phyloP scores from a whole-genome alignment of 1,140 invertebrate species.

The Leguminivora glycinivorella region DNA sequence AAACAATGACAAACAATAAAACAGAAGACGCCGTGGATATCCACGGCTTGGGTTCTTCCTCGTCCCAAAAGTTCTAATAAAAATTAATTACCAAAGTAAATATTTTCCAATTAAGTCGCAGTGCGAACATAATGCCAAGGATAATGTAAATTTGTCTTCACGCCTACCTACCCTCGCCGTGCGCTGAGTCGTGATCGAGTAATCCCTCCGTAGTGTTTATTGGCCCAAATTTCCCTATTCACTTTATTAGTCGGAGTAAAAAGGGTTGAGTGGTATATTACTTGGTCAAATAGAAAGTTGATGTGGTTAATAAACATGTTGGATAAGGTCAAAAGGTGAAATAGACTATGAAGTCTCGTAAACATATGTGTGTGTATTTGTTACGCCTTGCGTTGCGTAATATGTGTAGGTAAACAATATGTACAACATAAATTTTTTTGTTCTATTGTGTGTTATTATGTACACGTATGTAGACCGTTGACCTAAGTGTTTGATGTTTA shows the following conservation, averaged over 20 bases:
- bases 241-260: conserved; percentile 4
- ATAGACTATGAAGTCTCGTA: background rate
- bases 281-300: background rate
- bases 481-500: no score
- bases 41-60: no score
- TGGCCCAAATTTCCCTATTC: conserved; percentile 14
- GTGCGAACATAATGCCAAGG: background rate
- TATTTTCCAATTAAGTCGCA: background rate
- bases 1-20: no score
- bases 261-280: background rate
- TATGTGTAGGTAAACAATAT: no score
- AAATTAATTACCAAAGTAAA: background rate
- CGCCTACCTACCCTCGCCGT: background rate
- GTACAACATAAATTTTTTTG: no score
- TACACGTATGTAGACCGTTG: no score
- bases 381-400: background rate
- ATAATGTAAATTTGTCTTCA: conserved; percentile 15
- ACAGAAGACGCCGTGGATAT: no score
- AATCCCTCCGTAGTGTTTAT: background rate
- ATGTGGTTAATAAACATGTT: background rate
- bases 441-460: no score
- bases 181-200: background rate
- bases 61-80: background rate
- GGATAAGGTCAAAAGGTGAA: background rate
- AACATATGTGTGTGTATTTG: background rate